Base-by-base conservation (phyloP, 37 sponge, comb jelly and placozoan species). In the Chondrosia reniformis region DNA sequence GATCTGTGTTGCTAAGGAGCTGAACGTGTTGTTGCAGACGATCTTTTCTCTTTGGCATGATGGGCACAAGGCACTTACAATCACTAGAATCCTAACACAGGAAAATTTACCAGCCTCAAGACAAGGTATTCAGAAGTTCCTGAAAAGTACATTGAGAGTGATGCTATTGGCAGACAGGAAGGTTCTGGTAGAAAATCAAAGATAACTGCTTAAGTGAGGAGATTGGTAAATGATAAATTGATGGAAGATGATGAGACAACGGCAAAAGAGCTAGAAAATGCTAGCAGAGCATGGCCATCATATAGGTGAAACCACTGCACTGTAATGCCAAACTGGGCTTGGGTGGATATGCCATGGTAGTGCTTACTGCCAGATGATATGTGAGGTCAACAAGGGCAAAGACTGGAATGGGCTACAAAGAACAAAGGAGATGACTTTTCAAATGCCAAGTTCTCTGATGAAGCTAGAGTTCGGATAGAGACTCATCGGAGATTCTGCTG, bases 141-240 rank as follows among this genome's bases (percentile, higher is more conserved):
- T 19, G 54, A 49, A 49, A 49, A 19, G 17, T 49, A 56, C 27
- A 28, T 28, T 28, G 58, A 56, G 58, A 28, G 58, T 6, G 3
- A 15, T 56, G 27, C 58, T 56, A 56, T 56, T 56, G 58, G 58
- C 27, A 56, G 58, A 56, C 58, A 56, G 27, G 58, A 56, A 56
- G 58, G 58, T 56, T 24, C 58, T 28, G 58, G 58, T 24, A 2
- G 58, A 56, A 56, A 56, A 28, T 28, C 58, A 56, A 56, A 56
- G 58, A 56, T 56, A 56, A 56, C 58, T 8, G 58, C 58, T 56
- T 24, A 56, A 56, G 58, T 56, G 27, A 56, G 58, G 27, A 6
- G 7, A 56, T 56, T 56, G 58, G 58, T 56, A 56, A 28, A 56
- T 56, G 58, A 56, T 24, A 56, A 56, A 28, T 28, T 56, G 3